A percentile compares a stretch with the other conserved stretches of the same genome.
Evolutionary conservation across 2,113 vertebrate genomes (phyloP).

Genomic region (Talpa occidentalis): DNA sequence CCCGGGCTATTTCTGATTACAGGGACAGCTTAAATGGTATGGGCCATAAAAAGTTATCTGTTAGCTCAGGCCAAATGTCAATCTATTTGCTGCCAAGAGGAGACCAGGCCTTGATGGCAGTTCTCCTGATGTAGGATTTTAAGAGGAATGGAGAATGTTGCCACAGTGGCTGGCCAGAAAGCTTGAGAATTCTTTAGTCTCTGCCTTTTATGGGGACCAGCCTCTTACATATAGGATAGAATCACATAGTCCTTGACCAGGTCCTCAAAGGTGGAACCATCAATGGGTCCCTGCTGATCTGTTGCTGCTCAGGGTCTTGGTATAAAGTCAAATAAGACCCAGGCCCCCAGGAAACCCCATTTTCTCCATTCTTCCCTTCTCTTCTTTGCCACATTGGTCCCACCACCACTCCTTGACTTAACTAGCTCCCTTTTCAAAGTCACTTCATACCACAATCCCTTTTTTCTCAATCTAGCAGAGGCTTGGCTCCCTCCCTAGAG

Average conservation of each 20-base stretch:
- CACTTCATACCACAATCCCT: not conserved
- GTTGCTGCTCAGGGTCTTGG: not conserved
- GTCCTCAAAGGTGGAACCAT: not conserved
- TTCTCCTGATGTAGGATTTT: not conserved
- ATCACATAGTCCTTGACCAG: not conserved
- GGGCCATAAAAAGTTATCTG: conserved; percentile 59
- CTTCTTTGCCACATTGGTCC: too few relatives aligned
- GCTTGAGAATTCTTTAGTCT: not conserved
- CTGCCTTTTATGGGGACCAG: not conserved
- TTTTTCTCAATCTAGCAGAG: not conserved
- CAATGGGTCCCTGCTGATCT: not conserved
- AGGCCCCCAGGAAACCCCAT: not conserved
- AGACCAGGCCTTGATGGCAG: not conserved
- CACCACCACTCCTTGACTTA: not conserved
- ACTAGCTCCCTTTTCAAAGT: not conserved
- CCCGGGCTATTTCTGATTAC: conserved; percentile 62
- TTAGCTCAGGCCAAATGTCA: conserved; percentile 37
- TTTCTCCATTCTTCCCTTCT: not conserved
- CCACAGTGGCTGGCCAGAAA: not conserved
- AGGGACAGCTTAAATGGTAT: conserved; percentile 48
- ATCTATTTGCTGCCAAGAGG: conserved; percentile 50
- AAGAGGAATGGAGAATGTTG: not conserved
- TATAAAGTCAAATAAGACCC: not conserved
- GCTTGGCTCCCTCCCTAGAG: not conserved
- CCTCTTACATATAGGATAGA: not conserved